Evolutionary conservation across 1,140 invertebrate genomes (phyloP), one percentile per base, ranked within the genome.

Genomic region (Eulimnadia texana): DNA sequence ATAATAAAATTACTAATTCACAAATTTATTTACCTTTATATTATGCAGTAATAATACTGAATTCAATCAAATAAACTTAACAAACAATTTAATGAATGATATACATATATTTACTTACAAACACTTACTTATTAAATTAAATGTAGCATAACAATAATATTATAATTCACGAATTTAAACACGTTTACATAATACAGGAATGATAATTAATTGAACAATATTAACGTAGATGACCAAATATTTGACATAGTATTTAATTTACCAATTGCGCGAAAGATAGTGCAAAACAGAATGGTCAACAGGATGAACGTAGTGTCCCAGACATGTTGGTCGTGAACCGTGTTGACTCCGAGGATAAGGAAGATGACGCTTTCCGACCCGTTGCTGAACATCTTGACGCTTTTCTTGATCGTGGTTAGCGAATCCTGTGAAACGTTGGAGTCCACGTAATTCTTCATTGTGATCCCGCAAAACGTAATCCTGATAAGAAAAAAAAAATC

Each of bases 361-460:
- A 99, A 99, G 69, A 99, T 99, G 69, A 99, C 91, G 0, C 94
- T 97, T 77, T 99, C 96, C 3, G 93, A 93, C 6, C 90, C 91
- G 64, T 88, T 93, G 51, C 90, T 91, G 64, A 97, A 74, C 91
- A 99, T 97, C 77, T 98, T 99, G 84, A 97, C 91, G 52, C 93
- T 90, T 72, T 98, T 98, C 71, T 96, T 97, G 51, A 98, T 86
- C 3, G 93, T 97, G 3, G 93, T 97, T 68, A 95, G 91, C 0
- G 95, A 98, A 73, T 98, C 98, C 75, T 91, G 86, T 9, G 93
- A 95, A 67, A 99, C 91, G 76, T 99, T 99, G 13, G 85, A 85
- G 74, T 96, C 93, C 11, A 98, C 93, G 73, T 98, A 99, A 72
- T 98, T 97, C 73, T 97, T 95, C 88, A 98, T 98, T 1, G 93